Evolutionary conservation across 2,888 invertebrate genomes (phyloP).

Genomic region (Leptinotarsa haldemani): DNA sequence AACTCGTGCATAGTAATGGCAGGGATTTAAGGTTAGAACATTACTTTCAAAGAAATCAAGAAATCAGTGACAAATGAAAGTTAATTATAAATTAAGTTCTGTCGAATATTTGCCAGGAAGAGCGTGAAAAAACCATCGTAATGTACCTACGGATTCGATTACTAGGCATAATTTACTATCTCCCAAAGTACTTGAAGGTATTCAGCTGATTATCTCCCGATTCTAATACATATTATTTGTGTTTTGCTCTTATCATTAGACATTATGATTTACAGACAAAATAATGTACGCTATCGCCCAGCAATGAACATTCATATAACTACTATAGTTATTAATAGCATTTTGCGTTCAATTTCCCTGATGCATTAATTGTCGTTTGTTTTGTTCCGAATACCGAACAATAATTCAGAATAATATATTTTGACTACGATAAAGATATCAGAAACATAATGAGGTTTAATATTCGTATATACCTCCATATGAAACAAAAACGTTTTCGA

Average conservation of each 20-base stretch:
- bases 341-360: background rate
- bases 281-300: background rate
- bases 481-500: too few species aligned
- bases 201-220: conserved; percentile 37
- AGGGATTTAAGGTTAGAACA: too few species aligned
- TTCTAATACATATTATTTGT: conserved; percentile 39
- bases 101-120: too few species aligned
- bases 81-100: too few species aligned
- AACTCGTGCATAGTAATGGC: too few species aligned
- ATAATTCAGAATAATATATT: too few species aligned
- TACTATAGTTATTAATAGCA: background rate
- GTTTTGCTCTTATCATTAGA: conserved; percentile 41
- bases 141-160: background rate
- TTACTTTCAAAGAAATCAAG: too few species aligned
- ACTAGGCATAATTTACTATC: conserved; percentile 30
- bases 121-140: background rate
- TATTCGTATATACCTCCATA: too few species aligned
- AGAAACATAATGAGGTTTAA: too few species aligned
- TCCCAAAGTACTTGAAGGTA: conserved; percentile 34
- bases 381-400: background rate
- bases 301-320: conserved; percentile 13
- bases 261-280: conserved; percentile 13
- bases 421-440: too few species aligned
- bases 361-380: background rate
- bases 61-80: too few species aligned